phyloP scores from a whole-genome alignment of 2,888 invertebrate species.

The Theodoxus fluviatilis region DNA sequence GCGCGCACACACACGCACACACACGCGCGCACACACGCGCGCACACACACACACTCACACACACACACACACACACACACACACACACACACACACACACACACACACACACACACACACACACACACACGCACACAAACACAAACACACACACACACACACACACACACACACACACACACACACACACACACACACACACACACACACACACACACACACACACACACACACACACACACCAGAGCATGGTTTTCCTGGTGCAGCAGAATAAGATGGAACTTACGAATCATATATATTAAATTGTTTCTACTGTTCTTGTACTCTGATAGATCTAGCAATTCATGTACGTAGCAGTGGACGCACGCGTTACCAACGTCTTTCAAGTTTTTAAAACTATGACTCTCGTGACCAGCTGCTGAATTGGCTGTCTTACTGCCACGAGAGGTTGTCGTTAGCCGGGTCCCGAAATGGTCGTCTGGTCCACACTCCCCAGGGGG shows the following conservation, averaged over 20 bases:
- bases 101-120: background rate
- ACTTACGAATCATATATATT: background rate
- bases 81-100: conserved; percentile 2
- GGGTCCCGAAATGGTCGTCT: no score
- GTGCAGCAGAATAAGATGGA: background rate
- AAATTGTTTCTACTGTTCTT: background rate
- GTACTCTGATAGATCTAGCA: no score
- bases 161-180: conserved; percentile 16
- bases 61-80: conserved; percentile 19
- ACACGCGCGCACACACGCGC: background rate
- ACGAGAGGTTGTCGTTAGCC: no score
- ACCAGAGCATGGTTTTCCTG: background rate
- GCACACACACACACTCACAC: conserved; percentile 11
- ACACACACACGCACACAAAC: background rate
- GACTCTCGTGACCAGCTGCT: no score
- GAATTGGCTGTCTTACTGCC: no score
- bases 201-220: conserved; percentile 6
- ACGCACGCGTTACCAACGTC: no score
- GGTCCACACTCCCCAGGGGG: no score
- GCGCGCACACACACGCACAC: background rate
- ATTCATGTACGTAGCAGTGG: no score
- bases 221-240: conserved; percentile 9
- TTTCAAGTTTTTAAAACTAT: no score
- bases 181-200: conserved; percentile 9
- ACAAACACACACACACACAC: conserved; percentile 16